Conservation (phyloP, 2,797 vertebrate genomes). For the Leptodactylus fallax region DNA sequence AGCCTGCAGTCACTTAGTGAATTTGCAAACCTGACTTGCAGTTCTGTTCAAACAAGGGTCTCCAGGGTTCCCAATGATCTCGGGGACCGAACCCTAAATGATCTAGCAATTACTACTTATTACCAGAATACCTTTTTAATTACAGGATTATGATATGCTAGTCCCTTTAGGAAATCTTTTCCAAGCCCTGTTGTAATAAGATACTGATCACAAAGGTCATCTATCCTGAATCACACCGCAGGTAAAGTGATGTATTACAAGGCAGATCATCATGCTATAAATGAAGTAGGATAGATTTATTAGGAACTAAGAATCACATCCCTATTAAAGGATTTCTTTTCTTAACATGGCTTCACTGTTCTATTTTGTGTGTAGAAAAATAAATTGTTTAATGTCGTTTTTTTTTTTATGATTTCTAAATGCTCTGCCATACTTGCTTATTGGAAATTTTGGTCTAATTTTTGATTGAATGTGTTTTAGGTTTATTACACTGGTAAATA, state of each 20-base stretch:
- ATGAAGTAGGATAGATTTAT: neutral
- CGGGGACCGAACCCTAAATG: too few species aligned
- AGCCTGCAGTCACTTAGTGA: too few species aligned
- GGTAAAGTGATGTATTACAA: neutral
- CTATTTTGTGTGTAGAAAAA: neutral
- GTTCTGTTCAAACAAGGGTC: too few species aligned
- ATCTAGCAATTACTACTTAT: too few species aligned
- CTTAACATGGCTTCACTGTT: neutral
- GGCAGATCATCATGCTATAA: neutral
- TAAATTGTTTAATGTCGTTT: neutral
- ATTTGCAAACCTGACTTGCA: too few species aligned
- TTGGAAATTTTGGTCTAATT: neutral
- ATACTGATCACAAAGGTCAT: neutral
- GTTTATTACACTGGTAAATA: slow-evolving; percentile 99
- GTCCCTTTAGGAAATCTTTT: neutral
- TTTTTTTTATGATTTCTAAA: neutral
- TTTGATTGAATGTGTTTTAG: slow-evolving; percentile 69
- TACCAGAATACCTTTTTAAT: neutral
- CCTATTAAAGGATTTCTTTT: neutral
- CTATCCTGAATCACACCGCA: neutral
- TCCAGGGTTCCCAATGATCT: too few species aligned
- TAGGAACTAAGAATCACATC: neutral
- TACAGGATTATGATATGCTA: neutral
- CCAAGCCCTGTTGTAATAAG: neutral
- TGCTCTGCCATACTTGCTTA: neutral